Base-by-base conservation (phyloP, 1,140 invertebrate genomes). In the Homalodisca vitripennis region DNA sequence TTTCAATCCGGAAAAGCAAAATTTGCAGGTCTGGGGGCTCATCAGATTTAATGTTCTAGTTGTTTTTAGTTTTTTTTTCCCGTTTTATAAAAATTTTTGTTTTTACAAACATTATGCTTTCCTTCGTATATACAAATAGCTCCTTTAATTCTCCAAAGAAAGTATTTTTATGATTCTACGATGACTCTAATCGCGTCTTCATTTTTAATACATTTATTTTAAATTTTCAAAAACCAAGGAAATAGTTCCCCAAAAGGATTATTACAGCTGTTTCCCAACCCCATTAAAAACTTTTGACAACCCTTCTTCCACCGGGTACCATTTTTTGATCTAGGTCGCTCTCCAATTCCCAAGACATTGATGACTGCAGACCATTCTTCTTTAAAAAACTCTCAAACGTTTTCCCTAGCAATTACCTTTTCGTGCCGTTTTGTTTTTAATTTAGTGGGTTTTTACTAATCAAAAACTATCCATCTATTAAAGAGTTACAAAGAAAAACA, bases 401-500 rank as follows among this genome's bases (percentile, higher is more conserved):
- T 68, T 41, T 30, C 14, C 32, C 72, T 67, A 70, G 64, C 67
- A 64, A 71, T 68, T 70, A 73, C 29, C 69, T 68, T 32, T 67
- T 12, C 20, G 51, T 67, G 32, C 32, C 66, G 46, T 70, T 27
- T 65, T 27, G 46, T 41, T 47, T 48, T 66, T 1, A 67, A 27
- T 32, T 6, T 67, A 27, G 46, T 70, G 46, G 30, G 13, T 66
- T 17, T 32, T 13, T 48, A 31, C 20, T 41, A 31, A 60, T 64
- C 65, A 2, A 74, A 46, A 29, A 70, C 65, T 27, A 30, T 24
- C 66, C 70, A 73, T 70, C 73, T 68, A 22, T 73, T 60, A 70
- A 71, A 53, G 71, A 73, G 41, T 70, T 67, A 67, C 70, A 73
- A 63, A 75, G 75, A 67, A 69, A 30, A 73, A 76, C 26, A 74